These are phyloP conservation scores for Alectoris magna DNA, from an alignment of 2,797 vertebrate species.

Conservation along the genomic window DNA sequence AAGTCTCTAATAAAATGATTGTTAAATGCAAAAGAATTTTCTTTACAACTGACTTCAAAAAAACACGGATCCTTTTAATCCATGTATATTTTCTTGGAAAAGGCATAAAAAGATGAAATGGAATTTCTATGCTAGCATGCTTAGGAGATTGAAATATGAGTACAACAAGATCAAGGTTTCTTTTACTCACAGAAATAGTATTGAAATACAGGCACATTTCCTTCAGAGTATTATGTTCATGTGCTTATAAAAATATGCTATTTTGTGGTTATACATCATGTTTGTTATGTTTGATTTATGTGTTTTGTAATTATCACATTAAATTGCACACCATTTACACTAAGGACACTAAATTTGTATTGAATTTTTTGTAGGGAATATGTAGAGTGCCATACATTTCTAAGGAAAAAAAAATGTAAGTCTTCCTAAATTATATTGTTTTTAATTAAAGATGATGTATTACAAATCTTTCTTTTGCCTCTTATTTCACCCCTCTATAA, in stretches of 20 bases:
- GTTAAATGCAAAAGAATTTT: not conserved
- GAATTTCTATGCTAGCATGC: not conserved
- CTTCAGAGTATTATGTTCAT: not conserved
- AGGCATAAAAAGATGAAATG: not conserved
- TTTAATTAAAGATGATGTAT: not conserved
- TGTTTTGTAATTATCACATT: not conserved
- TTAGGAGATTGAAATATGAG: not conserved
- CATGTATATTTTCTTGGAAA: not conserved
- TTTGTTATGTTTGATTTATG: not conserved
- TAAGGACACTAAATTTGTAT: not conserved
- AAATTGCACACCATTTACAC: not conserved
- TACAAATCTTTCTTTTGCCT: not conserved
- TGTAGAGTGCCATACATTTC: not conserved
- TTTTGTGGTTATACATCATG: not conserved
- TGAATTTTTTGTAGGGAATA: not conserved
- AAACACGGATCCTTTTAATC: not conserved
- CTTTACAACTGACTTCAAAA: not conserved
- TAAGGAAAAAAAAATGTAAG: not conserved
- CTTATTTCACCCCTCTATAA: not conserved
- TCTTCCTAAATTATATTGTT: not conserved
- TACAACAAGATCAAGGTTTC: not conserved
- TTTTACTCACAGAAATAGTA: not conserved
- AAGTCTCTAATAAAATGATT: not conserved
- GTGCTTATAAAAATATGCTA: not conserved
- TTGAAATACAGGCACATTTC: not conserved